Evolutionary conservation across 2,888 invertebrate genomes (phyloP).

Genomic region (Cybosia mesomella): DNA sequence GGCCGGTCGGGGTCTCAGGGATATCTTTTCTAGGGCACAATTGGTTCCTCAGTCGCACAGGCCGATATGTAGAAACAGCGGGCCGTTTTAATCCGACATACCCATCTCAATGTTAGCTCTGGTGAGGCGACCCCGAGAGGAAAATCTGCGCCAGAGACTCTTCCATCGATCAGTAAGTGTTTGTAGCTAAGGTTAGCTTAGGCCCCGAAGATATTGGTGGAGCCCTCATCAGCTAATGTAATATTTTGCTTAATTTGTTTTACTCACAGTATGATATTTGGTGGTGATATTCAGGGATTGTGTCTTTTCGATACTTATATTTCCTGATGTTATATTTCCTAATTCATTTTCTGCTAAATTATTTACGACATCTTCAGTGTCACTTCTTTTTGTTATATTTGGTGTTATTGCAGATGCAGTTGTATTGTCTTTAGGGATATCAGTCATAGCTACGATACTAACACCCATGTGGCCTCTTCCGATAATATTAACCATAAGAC

Average conservation of each 20-base stretch:
- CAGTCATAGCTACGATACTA: constrained; percentile 23
- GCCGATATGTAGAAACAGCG: too few relatives aligned
- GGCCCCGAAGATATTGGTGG: too few relatives aligned
- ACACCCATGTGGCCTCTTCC: constrained; percentile 15
- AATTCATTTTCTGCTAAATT: neutral
- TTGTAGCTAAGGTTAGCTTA: too few relatives aligned
- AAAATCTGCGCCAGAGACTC: too few relatives aligned
- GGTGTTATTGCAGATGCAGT: neutral
- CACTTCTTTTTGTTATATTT: neutral
- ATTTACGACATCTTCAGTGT: neutral
- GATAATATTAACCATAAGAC: constrained; percentile 3
- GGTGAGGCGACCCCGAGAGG: too few relatives aligned
- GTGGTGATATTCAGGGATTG: neutral
- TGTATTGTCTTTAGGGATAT: neutral
- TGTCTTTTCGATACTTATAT: neutral
- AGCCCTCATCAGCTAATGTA: too few relatives aligned
- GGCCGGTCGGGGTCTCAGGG: too few relatives aligned
- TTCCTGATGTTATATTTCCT: neutral
- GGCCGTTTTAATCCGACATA: too few relatives aligned
- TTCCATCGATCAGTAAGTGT: too few relatives aligned
- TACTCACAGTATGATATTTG: neutral
- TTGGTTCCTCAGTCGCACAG: too few relatives aligned
- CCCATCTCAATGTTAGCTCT: too few relatives aligned
- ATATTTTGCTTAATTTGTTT: neutral
- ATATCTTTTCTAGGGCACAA: too few relatives aligned